These are phyloP conservation scores for Dunckerocampus dactyliophorus DNA, from an alignment of 2,113 vertebrate species.

Conservation along the genomic window DNA sequence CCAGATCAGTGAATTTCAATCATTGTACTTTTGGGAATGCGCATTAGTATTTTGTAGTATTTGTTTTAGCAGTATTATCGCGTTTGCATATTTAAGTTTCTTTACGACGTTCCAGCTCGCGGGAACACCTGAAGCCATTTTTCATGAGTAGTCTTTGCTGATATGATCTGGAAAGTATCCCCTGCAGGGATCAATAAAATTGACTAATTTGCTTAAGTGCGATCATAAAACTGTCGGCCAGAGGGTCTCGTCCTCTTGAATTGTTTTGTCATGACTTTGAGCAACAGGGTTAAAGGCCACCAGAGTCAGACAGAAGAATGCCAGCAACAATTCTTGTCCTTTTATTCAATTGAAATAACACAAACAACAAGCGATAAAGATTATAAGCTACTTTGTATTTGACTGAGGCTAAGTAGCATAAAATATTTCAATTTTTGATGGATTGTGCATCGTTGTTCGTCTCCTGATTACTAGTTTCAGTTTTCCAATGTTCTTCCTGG, in stretches of 20 bases:
- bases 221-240: conserved; percentile 1
- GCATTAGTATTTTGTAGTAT: too few species aligned
- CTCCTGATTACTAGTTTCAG: too few species aligned
- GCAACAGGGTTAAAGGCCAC: conserved; percentile 7
- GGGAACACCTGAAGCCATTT: not conserved
- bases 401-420: too few species aligned
- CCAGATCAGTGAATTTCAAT: too few species aligned
- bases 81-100: too few species aligned
- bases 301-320: conserved; percentile 3
- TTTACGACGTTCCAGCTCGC: too few species aligned
- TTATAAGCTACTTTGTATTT: not conserved
- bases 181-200: conserved; percentile 7
- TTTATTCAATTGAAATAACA: not conserved
- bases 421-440: too few species aligned
- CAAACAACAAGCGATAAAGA: too few species aligned
- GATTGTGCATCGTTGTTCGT: too few species aligned
- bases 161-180: not conserved
- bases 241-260: conserved; percentile 3
- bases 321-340: not conserved
- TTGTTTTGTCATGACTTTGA: not conserved
- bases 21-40: too few species aligned
- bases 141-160: not conserved
- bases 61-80: too few species aligned
- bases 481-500: too few species aligned
- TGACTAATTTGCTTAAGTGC: conserved; percentile 9